Conservation (phyloP, 2,888 invertebrate genomes). For the Tachina lurida region DNA sequence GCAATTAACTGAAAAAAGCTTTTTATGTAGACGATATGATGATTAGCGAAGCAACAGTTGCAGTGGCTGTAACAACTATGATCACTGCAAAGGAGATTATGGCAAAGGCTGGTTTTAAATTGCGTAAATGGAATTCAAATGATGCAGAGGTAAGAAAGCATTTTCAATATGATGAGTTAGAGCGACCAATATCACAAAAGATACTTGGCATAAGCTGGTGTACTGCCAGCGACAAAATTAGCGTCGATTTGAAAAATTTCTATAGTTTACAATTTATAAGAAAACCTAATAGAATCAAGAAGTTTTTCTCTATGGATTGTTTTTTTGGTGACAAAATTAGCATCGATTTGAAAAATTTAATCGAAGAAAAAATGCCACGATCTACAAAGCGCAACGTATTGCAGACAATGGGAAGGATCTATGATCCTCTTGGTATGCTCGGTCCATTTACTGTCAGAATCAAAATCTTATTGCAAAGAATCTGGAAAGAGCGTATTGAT, state of each 20-base stretch:
- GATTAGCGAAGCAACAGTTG: constrained; percentile 45
- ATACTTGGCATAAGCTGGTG: constrained; percentile 64
- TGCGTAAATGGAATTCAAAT: constrained; percentile 69
- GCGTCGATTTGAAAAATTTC: constrained; percentile 42
- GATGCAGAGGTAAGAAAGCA: constrained; percentile 13
- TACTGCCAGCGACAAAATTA: constrained; percentile 44
- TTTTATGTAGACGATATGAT: constrained; percentile 64
- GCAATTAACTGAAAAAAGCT: constrained; percentile 53
- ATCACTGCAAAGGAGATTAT: constrained; percentile 56
- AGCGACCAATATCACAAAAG: constrained; percentile 51
- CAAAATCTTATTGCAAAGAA: constrained; percentile 61
- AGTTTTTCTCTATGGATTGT: too few relatives aligned
- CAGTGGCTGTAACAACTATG: constrained; percentile 29
- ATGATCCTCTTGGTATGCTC: constrained; percentile 61
- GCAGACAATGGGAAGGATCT: constrained; percentile 58
- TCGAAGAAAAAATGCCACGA: constrained; percentile 47
- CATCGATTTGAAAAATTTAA: constrained; percentile 44
- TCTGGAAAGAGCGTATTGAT: constrained; percentile 41
- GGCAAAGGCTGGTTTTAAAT: constrained; percentile 59
- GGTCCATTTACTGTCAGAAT: constrained; percentile 64
- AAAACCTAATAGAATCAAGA: too few relatives aligned
- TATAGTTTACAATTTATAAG: too few relatives aligned
- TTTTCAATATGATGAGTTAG: constrained; percentile 38
- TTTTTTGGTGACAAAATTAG: constrained; percentile 56
- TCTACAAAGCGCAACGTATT: constrained; percentile 61